Base-by-base conservation (phyloP, 1,140 invertebrate species). In the Leptinotarsa lineolata region DNA sequence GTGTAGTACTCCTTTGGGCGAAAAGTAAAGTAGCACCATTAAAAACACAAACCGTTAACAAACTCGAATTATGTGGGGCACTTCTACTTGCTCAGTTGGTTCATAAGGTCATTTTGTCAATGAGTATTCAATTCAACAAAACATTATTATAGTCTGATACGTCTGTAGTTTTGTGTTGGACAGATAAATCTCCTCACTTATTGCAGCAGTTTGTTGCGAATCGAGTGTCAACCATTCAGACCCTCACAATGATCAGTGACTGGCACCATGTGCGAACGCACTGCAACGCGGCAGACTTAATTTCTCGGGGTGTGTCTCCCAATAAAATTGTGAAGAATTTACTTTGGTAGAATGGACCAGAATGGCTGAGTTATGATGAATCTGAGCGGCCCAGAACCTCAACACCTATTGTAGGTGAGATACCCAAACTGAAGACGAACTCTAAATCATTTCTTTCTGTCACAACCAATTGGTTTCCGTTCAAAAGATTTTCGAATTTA, bases 271-370 rank as follows among this genome's bases (percentile, higher is more conserved):
- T 72, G 30, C 12, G 8, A 44, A 66, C 63, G 8, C 45, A 44
- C 11, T 12, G 18, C 24, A 72, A 72, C 59, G 61, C 71, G 11
- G 71, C 71, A n/a, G 71, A 72, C 54, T 58, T 69, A 8, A 22
- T 72, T n/a, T 66, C 61, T 2, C 71, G 71, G 5, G 71, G 71
- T 11, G n/a, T 67, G 16, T n/a, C n/a, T n/a, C n/a, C n/a, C n/a
- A n/a, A n/a, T n/a, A n/a, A n/a, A n/a, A n/a, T n/a, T n/a, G n/a
- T 58, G 39, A 24, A 22, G 22, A 61, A 8, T 8, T 24, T 72
- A 54, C 30, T 73, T 63, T 77, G 73, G 76, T 75, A 54, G 61
- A 24, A 75, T 48, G 74, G 76, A 13, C 76, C 76, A 8, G 8
- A 64, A 5, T 72, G 76, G 76, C 20, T 77, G 16, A 72, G 39